Percentiles rank a stretch among this genome's conserved stretches.
Evolutionary conservation across 2,888 invertebrate species (phyloP).

Genomic region (Agrochola lota): DNA sequence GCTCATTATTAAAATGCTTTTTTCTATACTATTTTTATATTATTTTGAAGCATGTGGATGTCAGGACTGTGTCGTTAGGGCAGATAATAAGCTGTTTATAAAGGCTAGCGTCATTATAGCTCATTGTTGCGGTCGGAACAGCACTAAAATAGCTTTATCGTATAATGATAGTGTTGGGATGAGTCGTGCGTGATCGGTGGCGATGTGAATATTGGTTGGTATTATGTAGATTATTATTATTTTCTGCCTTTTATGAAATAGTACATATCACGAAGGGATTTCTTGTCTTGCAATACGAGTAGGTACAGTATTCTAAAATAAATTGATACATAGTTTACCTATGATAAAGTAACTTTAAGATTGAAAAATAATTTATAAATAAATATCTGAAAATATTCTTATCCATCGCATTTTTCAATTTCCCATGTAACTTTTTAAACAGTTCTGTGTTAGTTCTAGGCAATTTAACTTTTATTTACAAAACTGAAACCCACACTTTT

Average conservation of each 20-base stretch:
- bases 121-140: conserved; percentile 77
- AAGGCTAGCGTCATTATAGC: conserved; percentile 61
- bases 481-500: neutral
- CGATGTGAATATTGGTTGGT: neutral
- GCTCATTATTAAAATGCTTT: conserved; percentile 44
- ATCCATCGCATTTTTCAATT: neutral
- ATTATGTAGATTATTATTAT: neutral
- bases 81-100: conserved; percentile 63
- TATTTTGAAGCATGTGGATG: conserved; percentile 35
- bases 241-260: neutral
- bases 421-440: neutral
- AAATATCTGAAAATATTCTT: neutral
- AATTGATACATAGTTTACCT: neutral
- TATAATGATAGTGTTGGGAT: conserved; percentile 72
- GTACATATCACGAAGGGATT: neutral
- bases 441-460: neutral
- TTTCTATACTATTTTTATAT: conserved; percentile 37
- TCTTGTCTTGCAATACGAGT: neutral
- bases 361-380: neutral
- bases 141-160: conserved; percentile 80
- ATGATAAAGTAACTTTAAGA: neutral
- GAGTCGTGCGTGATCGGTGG: neutral
- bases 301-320: neutral
- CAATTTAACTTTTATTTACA: conserved; percentile 2
- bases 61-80: conserved; percentile 48